These are phyloP conservation scores for Oxyura jamaicensis DNA, from an alignment of 2,113 vertebrate species.

Conservation along the genomic window DNA sequence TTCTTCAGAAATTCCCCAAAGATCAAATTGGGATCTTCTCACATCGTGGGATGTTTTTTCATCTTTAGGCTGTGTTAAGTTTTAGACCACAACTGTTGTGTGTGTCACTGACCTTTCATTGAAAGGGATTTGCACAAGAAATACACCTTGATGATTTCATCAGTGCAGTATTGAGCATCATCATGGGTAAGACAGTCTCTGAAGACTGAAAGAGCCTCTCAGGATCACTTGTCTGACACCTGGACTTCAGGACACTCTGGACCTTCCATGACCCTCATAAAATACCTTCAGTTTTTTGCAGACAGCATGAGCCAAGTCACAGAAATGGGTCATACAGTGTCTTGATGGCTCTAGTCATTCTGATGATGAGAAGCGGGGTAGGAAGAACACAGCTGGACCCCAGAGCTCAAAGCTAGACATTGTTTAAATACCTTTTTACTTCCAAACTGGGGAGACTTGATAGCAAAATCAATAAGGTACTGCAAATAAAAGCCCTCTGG, in stretches of 20 bases:
- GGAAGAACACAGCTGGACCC: not conserved
- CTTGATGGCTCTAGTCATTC: not conserved
- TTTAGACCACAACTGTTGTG: not conserved
- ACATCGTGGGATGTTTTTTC: not conserved
- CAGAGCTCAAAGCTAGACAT: not conserved
- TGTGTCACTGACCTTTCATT: not conserved
- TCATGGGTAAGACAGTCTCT: not conserved
- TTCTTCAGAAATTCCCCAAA: not conserved
- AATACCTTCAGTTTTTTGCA: not conserved
- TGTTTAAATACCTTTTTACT: not conserved
- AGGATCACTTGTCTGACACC: not conserved
- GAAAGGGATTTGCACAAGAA: not conserved
- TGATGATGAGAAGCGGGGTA: not conserved
- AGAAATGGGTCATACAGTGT: not conserved
- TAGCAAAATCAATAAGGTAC: not conserved
- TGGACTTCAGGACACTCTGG: not conserved
- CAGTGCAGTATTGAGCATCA: fast-evolving
- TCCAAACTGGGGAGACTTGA: not conserved
- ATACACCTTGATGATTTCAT: not conserved
- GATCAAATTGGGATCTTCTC: not conserved
- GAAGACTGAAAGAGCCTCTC: not conserved
- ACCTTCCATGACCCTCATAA: not conserved
- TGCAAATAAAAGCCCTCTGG: not conserved
- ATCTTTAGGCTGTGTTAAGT: not conserved
- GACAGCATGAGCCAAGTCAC: not conserved